Evolutionary conservation across 2,888 invertebrate genomes (phyloP), one percentile per base, ranked within the genome.

Genomic region (Deilephila porcellus): DNA sequence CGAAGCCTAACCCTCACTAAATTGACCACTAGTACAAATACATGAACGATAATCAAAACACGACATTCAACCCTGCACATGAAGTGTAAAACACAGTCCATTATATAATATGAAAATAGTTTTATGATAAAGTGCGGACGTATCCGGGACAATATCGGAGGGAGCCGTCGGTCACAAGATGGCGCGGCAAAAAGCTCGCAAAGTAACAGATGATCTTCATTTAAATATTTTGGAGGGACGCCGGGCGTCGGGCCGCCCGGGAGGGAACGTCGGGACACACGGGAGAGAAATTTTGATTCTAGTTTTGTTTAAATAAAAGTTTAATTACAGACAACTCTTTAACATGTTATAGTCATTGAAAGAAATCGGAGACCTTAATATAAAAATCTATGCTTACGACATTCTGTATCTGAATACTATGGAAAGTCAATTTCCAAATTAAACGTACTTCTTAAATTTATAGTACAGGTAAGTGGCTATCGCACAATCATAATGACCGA

Each of bases 141-240:
- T 70, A 52, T 62, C 62, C 25, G 19, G 70, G 81, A 82, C 76
- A 85, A 83, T 80, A 83, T 85, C 78, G 78, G 74, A 75, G 79
- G 80, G 71, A 25, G n/a, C 19, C 56, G 82, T 77, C 81, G 82
- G 80, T 76, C 81, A 74, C 86, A 86, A 86, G 87, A 86, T 86
- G 88, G 88, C 86, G 85, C 75, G 77, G 80, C 83, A 86, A 87
- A 86, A 86, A 88, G 85, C 81, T 78, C 80, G 84, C 80, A 82
- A 88, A 89, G 88, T 88, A 88, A 89, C 90, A 89, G 91, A 90
- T 91, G 88, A 91, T 90, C 90, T 89, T 90, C 86, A 91, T 91
- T 91, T 90, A 83, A 91, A 91, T 91, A 91, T 88, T 86, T 85
- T 83, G 79, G 81, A 85, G 88, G 87, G 88, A 85, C 85, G 82